Conservation (phyloP, 2,797 vertebrate species). For the Salarias fasciatus region DNA sequence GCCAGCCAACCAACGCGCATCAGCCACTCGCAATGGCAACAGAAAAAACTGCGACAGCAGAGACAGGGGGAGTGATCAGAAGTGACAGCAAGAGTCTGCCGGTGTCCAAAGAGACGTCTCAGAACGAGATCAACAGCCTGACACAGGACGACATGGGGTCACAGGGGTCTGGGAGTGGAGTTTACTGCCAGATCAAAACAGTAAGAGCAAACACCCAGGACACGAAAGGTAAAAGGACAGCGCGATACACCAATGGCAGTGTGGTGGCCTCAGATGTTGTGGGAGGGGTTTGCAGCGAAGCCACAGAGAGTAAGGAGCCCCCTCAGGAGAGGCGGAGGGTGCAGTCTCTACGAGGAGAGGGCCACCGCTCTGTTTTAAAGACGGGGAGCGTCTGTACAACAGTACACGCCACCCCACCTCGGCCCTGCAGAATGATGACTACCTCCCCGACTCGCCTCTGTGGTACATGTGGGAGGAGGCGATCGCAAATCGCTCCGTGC, state of each 20-base stretch:
- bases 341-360: slow-evolving; percentile 76
- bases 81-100: slow-evolving; percentile 65
- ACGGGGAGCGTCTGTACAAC: slow-evolving; percentile 60
- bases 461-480: slow-evolving; percentile 77
- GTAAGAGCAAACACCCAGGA: slow-evolving; percentile 68
- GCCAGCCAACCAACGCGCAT: slow-evolving; percentile 64
- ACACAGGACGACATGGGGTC: slow-evolving; percentile 78
- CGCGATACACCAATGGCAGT: slow-evolving; percentile 83
- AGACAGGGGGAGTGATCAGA: slow-evolving; percentile 48
- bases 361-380: slow-evolving; percentile 60
- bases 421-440: slow-evolving; percentile 68
- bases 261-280: slow-evolving; percentile 82
- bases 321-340: slow-evolving; percentile 70
- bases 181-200: slow-evolving; percentile 82
- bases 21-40: slow-evolving; percentile 52
- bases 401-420: slow-evolving; percentile 73
- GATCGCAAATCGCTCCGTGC: slow-evolving; percentile 78
- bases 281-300: slow-evolving; percentile 81
- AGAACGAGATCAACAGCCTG: slow-evolving; percentile 79
- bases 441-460: slow-evolving; percentile 73
- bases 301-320: slow-evolving; percentile 62
- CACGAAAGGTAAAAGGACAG: slow-evolving; percentile 67
- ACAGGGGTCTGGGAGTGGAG: slow-evolving; percentile 75
- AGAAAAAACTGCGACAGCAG: slow-evolving; percentile 60
- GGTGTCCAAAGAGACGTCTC: slow-evolving; percentile 73